Percentiles rank a stretch among this genome's conserved stretches.
Conservation (phyloP, 2,797 vertebrate species). For the Sebastes nivosus region DNA sequence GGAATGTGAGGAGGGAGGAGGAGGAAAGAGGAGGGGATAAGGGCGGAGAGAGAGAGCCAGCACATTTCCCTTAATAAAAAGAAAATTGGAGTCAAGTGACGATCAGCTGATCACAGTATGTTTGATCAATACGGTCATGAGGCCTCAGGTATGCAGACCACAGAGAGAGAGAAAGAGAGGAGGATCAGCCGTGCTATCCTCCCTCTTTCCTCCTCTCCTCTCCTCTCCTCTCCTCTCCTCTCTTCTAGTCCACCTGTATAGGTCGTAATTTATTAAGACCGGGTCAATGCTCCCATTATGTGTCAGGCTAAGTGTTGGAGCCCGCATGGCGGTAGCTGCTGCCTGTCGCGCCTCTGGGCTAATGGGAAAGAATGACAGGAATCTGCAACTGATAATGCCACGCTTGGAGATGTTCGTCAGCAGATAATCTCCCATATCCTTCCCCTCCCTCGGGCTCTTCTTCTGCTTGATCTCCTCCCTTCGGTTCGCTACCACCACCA, state of each 20-base stretch:
- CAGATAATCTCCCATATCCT: conserved; percentile 76
- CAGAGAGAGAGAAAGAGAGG: conserved; percentile 13
- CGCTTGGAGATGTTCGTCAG: conserved; percentile 77
- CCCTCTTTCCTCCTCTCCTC: neutral
- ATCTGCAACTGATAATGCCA: conserved; percentile 78
- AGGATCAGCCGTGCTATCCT: neutral
- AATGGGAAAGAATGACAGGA: conserved; percentile 83
- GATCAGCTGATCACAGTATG: conserved; percentile 87
- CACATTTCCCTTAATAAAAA: conserved; percentile 86
- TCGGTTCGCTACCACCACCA: neutral
- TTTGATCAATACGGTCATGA: conserved; percentile 89
- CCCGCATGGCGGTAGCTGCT: conserved; percentile 35
- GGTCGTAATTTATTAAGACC: neutral
- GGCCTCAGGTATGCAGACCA: conserved; percentile 87
- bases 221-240: neutral
- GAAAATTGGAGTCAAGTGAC: conserved; percentile 91
- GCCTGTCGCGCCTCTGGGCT: conserved; percentile 67
- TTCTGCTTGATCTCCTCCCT: conserved; percentile 23
- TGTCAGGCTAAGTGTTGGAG: conserved; percentile 25
- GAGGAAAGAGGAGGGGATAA: neutral
- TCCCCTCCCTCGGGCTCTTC: conserved; percentile 65
- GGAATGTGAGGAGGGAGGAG: conserved; percentile 44
- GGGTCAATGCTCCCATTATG: conserved; percentile 47
- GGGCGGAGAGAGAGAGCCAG: conserved; percentile 62
- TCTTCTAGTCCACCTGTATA: conserved; percentile 34